Conservation (phyloP, 1,140 invertebrate genomes). For the Mylabris phalerata region DNA sequence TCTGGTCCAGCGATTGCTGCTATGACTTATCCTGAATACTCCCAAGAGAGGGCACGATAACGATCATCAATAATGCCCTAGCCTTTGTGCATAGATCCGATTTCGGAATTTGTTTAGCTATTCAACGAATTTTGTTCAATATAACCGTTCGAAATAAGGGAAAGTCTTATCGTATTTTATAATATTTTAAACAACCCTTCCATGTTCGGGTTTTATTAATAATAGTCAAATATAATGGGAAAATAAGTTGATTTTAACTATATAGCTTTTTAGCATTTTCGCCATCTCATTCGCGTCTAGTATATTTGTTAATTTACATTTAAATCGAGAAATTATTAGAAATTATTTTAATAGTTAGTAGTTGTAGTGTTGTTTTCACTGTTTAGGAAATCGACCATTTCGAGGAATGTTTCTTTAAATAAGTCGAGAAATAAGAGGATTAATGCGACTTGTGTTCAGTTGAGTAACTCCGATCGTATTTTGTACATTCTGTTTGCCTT, state of each 20-base stretch:
- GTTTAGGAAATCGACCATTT: no score
- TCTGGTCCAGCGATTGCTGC: conserved; percentile 11
- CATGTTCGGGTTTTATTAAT: no score
- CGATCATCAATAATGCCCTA: conserved; percentile 11
- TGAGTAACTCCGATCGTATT: conserved; percentile 10
- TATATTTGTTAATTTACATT: no score
- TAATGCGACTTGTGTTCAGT: conserved; percentile 10
- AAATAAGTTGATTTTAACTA: no score
- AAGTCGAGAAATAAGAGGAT: conserved; percentile 14
- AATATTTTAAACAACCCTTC: no score
- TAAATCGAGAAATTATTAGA: no score
- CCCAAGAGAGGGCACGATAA: conserved; percentile 10
- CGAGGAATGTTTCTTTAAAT: not conserved
- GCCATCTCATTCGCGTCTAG: no score
- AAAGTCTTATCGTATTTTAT: not conserved
- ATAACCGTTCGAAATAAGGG: not conserved
- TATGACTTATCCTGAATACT: conserved; percentile 15
- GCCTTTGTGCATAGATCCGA: conserved; percentile 1
- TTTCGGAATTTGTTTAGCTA: not conserved
- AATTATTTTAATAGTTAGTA: no score
- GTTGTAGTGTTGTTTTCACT: no score
- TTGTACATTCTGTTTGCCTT: conserved; percentile 6
- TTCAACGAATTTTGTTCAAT: not conserved
- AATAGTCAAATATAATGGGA: no score
- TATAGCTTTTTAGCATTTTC: no score